Evolutionary conservation across 2,888 invertebrate genomes (phyloP), one percentile per base, ranked within the genome.

Genomic region (Diaperis boleti): DNA sequence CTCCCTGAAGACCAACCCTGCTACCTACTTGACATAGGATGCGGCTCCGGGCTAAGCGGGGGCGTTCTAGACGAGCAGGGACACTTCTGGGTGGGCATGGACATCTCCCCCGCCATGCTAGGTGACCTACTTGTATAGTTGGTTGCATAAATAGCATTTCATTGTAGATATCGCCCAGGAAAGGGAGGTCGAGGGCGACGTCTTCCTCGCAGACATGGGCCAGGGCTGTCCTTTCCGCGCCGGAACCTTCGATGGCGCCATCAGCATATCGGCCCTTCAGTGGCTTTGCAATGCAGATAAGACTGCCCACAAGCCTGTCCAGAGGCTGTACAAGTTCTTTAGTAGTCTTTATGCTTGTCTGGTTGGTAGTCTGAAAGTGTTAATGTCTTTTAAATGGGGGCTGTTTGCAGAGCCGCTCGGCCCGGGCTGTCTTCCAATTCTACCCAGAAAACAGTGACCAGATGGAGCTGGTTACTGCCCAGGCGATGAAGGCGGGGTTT

Each of bases 271-370:
- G 20, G 98, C 98, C 0, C 82, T 99, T 3, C 99, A 99, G 79
- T 99, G 99, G 99, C 85, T 99, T 0, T 99, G 99, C 76, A 98
- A 99, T 86, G 97, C 98, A 1, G 98, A 99, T 79, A 95, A 96
- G 82, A 88, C 88, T 39, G 86, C 87, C 47, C 97, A 99, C 78
- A 90, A 93, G 75, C 98, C 99, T 1, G 88, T 91, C 0, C 95
- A 95, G 79, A 86, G 99, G 74, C 83, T 99, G 13, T 88, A 91
- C 67, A 91, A 87, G 75, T 98, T 99, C 81, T 99, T 99, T 80
- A 90, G 91, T 59, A 89, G 93, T 6, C 83, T 99, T 8, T 98
- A 94, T 83, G 92, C 96, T 1, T 88, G 90, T 74, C 84, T 99
- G 84, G 94, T 26, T 3, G 1, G 26, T 26, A 8, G 20, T 20